Conservation (phyloP, 2,797 vertebrate genomes). For the Emys orbicularis region DNA sequence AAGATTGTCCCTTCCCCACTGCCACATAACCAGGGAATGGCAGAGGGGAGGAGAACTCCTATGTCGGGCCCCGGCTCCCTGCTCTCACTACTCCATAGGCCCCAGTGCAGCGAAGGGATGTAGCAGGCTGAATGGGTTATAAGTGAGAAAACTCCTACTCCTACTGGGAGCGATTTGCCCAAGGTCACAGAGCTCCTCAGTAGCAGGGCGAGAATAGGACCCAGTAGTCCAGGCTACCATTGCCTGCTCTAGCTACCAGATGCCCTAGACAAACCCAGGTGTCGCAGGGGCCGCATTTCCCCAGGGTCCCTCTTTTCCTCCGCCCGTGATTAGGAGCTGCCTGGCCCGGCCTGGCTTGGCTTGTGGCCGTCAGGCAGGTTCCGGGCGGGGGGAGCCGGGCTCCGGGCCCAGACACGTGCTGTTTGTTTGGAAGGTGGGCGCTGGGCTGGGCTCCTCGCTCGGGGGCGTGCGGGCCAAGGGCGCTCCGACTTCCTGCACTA, state of each 20-base stretch:
- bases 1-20: no score
- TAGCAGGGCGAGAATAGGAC: background rate
- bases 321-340: no score
- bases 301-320: no score
- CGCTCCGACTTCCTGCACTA: background rate
- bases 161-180: background rate
- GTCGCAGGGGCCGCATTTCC: background rate
- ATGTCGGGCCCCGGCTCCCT: background rate
- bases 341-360: no score
- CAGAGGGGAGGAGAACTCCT: background rate
- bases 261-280: no score
- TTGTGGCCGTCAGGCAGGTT: no score
- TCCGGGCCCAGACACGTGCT: background rate
- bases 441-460: background rate
- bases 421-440: slow-evolving; percentile 13
- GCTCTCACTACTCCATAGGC: background rate
- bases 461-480: background rate
- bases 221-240: background rate
- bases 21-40: background rate
- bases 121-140: background rate
- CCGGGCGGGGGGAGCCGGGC: no score
- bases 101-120: background rate
- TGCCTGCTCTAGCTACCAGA: background rate
- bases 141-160: no score
- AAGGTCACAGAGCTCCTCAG: background rate